Evolutionary conservation across 1,140 invertebrate species (phyloP), one percentile per base, ranked within the genome.

Genomic region (Euura lappo): DNA sequence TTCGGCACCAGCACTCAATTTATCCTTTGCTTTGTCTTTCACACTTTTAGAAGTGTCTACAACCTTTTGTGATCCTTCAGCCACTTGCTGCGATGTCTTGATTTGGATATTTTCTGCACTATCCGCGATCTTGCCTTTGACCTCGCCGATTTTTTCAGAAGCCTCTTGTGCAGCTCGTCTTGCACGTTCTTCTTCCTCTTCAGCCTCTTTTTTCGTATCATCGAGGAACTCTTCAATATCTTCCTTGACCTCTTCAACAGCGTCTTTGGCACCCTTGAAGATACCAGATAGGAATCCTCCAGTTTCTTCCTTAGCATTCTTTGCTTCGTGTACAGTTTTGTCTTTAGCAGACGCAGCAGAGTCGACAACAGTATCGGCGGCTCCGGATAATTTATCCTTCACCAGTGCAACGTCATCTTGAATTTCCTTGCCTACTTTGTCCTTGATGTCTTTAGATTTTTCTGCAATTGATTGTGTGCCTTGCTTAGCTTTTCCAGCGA

Each of bases 231-330:
- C 77, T 69, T 78, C 76, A 2, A 78, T 73, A 6, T 79, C 78
- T 0, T 75, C 77, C 0, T 74, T 46, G 4, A 67, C 75, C 2
- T 82, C 79, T 2, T 79, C 80, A 7, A 72, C 73, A 2, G 75
- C 42, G 6, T 82, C 51, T 73, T 81, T 82, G 0, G 69, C 73
- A 10, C 79, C 76, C 66, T 81, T 83, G 6, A 81, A 79, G 1
- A 79, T 73, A 2, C 78, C 79, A 4, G 80, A 75, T 0, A 80
- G 69, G 13, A 80, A 79, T 1, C 80, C 78, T 3, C 72, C 47
- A 0, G 45, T 47, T 46, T 81, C 82, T 3, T 79, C 73, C 10
- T 76, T 74, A 6, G 45, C 69, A 60, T 76, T 67, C 10, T 28
- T 46, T 0, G 44, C 43, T 5, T 78, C 69, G 2, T 51, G 4